A percentile compares a stretch with the other conserved stretches of the same genome.
These are phyloP conservation scores for Trachelus tabidus DNA, from an alignment of 2,888 invertebrate genomes.

Conservation along the genomic window DNA sequence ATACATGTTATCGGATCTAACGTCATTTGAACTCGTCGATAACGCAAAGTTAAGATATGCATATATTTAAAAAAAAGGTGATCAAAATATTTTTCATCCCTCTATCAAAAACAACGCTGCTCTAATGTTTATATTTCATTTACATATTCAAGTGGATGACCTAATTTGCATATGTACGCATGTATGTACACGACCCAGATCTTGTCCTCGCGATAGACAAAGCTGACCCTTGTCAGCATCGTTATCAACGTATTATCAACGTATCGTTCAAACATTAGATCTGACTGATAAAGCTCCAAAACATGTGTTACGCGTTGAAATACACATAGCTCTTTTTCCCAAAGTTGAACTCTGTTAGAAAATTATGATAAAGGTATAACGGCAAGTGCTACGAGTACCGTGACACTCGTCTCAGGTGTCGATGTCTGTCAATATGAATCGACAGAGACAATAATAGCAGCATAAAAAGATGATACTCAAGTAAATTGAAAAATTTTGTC, in stretches of 20 bases:
- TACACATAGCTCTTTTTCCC: neutral
- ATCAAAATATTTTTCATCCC: neutral
- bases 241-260: neutral
- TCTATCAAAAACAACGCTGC: neutral
- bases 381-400: neutral
- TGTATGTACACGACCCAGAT: neutral
- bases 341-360: neutral
- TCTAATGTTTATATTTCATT: neutral
- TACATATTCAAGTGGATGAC: neutral
- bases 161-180: neutral
- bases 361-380: neutral
- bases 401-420: neutral
- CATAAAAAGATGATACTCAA: neutral
- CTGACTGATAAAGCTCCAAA: neutral
- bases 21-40: neutral
- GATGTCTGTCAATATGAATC: neutral
- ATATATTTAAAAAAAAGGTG: neutral
- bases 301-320: neutral
- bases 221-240: neutral
- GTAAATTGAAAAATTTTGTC: neutral
- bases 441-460: neutral
- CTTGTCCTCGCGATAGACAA: neutral
- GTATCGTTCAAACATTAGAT: neutral
- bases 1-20: neutral
- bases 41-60: neutral